Conservation (phyloP, 2,888 invertebrate genomes). For the Arge pagana region DNA sequence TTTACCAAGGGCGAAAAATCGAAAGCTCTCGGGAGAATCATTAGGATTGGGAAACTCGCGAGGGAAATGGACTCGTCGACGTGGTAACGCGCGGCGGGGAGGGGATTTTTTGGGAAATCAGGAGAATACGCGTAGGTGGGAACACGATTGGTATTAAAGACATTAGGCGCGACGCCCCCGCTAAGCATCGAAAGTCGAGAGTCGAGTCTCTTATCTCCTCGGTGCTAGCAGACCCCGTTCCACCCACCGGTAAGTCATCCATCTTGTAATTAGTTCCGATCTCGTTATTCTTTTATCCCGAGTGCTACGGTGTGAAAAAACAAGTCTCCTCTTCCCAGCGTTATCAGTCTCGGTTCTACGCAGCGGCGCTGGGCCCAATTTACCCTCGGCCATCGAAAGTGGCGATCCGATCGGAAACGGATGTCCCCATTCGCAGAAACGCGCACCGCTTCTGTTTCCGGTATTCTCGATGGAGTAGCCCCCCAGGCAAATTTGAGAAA, state of each 20-base stretch:
- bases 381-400: too few species aligned
- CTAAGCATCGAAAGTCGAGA: conserved; percentile 8
- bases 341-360: too few species aligned
- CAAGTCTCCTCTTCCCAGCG: too few species aligned
- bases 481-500: neutral
- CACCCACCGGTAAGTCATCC: conserved; percentile 35
- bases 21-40: too few species aligned
- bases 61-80: too few species aligned
- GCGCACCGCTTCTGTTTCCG: neutral
- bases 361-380: too few species aligned
- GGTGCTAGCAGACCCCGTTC: conserved; percentile 3
- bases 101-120: too few species aligned
- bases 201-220: conserved; percentile 35
- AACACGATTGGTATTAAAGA: conserved; percentile 10
- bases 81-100: too few species aligned
- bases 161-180: conserved; percentile 11
- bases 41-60: too few species aligned
- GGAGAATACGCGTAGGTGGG: too few species aligned
- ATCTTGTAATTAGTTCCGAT: conserved; percentile 44
- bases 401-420: neutral
- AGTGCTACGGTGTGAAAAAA: conserved; percentile 16
- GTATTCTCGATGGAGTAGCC: neutral
- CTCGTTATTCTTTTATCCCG: conserved; percentile 33
- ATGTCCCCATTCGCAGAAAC: neutral
- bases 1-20: too few species aligned